Base-by-base conservation (phyloP, 1,140 invertebrate genomes). In the Penaeus chinensis region DNA sequence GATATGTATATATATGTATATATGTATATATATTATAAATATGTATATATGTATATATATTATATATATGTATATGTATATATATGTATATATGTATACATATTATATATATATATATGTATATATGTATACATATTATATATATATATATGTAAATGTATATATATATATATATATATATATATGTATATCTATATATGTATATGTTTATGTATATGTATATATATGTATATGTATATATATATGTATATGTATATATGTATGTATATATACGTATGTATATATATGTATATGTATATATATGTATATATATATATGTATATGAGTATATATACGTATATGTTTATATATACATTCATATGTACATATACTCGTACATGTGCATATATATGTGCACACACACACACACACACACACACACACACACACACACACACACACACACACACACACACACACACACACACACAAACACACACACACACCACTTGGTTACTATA, bases 21-120 rank as follows among this genome's bases (percentile, higher is more conserved):
- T 32, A 32, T 32, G 2, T 32, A 32, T 32, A 32, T 32, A 32
- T 32, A 32, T 32, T 32, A 32, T 32, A 32, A 1, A 32, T 32
- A 32, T 32, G 2, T 32, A 32, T 32, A 32, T 32, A 32, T 32
- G 61, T 13, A 60, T 24, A 37, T 2, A 24, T 69, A 4, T 42
- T 2, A 24, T 69, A 4, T 42, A 69, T 82, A 65, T 82, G 65
- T 61, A 77, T 76, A 76, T 77, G 62, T 84, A 76, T 76, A 76
- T 76, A 76, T 76, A 76, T 76, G 76, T 76, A 74, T 76, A 74
- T 84, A 74, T 84, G 76, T 84, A 84, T 76, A 84, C n/a, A n/a
- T n/a, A n/a, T n/a, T n/a, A 69, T 69, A 69, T n/a, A 69, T 69
- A 69, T n/a, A 69, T 69, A 69, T 69, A 69, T 69, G 22, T 24